Conservation (phyloP, 2,797 vertebrate species). For the Thamnophis elegans region DNA sequence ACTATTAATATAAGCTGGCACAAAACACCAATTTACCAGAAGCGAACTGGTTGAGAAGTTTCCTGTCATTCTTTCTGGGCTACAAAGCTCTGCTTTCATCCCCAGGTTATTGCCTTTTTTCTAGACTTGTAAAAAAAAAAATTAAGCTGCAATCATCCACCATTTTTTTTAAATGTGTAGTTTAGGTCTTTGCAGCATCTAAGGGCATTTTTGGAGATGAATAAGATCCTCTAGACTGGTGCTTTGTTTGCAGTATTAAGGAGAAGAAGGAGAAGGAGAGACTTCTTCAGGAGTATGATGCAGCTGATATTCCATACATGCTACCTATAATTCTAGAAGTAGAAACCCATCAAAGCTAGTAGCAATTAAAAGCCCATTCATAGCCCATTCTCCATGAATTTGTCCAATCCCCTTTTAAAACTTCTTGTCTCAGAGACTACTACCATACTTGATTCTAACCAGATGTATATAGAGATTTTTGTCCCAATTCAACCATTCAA, state of each 20-base stretch:
- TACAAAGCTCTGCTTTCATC: not conserved
- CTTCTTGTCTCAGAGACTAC: not conserved
- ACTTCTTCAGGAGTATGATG: not conserved
- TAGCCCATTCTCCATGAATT: not conserved
- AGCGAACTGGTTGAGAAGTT: not conserved
- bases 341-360: not conserved
- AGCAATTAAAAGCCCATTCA: not conserved
- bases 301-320: not conserved
- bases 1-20: not conserved
- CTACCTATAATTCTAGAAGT: not conserved
- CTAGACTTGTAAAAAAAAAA: not conserved
- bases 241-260: not conserved
- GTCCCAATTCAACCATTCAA: not conserved
- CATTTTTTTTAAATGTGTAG: not conserved
- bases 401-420: not conserved
- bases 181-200: not conserved
- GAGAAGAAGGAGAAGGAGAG: not conserved
- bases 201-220: not conserved
- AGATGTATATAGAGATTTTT: not conserved
- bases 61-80: not conserved
- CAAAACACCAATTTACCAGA: not conserved
- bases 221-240: not conserved
- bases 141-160: not conserved
- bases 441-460: not conserved
- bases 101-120: not conserved